phyloP scores from a whole-genome alignment of 2,888 invertebrate genomes.

The Catocala fraxini region DNA sequence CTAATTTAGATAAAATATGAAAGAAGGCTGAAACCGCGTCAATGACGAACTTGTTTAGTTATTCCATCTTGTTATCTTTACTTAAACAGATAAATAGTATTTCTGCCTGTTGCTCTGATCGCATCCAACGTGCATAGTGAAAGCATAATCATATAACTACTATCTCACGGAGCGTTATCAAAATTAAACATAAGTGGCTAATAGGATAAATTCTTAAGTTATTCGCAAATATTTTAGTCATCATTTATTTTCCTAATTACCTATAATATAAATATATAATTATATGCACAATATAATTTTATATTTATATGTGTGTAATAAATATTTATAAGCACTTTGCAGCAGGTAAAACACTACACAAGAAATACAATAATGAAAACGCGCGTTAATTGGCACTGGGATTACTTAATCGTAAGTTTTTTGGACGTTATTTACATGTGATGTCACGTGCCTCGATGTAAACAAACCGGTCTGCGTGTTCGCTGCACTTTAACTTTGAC shows the following conservation, averaged over 20 bases:
- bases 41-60: slow-evolving; percentile 33
- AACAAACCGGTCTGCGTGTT: slow-evolving; percentile 81
- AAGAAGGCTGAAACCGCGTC: slow-evolving; percentile 26
- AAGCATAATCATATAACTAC: slow-evolving; percentile 25
- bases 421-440: slow-evolving; percentile 62
- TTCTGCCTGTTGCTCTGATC: slow-evolving; percentile 31
- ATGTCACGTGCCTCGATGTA: slow-evolving; percentile 82
- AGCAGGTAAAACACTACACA: neutral
- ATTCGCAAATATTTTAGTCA: slow-evolving; percentile 6
- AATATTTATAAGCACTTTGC: neutral
- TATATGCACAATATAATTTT: neutral
- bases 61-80: slow-evolving; percentile 36
- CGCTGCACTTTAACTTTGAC: slow-evolving; percentile 51
- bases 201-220: slow-evolving; percentile 9
- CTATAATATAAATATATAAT: too few relatives aligned
- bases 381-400: slow-evolving; percentile 1
- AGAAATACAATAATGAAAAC: slow-evolving; percentile 8
- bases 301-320: slow-evolving; percentile 1
- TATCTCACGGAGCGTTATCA: slow-evolving; percentile 11
- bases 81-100: slow-evolving; percentile 36
- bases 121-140: slow-evolving; percentile 38
- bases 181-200: slow-evolving; percentile 11
- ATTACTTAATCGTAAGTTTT: slow-evolving; percentile 30
- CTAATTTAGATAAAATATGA: slow-evolving; percentile 35
- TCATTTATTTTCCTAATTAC: slow-evolving; percentile 8